Evolutionary conservation across 2,797 vertebrate genomes (phyloP).

Genomic region (Euphonia xanthogaster): DNA sequence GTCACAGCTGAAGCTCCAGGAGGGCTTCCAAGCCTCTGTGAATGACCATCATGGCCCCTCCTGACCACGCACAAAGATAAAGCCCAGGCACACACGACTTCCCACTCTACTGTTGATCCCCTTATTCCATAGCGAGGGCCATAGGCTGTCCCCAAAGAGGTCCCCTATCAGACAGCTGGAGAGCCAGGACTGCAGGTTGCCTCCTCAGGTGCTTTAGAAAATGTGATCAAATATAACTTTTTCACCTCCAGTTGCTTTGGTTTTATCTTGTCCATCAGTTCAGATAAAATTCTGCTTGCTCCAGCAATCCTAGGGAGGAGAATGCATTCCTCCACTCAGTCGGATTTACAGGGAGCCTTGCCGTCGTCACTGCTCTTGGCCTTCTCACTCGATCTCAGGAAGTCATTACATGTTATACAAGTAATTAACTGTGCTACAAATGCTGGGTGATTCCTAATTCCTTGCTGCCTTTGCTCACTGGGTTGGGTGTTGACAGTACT

Average conservation of each 20-base stretch:
- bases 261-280: background rate
- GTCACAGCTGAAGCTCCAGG: background rate
- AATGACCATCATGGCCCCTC: background rate
- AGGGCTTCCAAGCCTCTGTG: background rate
- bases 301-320: background rate
- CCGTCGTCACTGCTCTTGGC: background rate
- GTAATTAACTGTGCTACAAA: constrained; percentile 13
- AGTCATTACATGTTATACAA: background rate
- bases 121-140: background rate
- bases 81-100: background rate
- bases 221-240: background rate
- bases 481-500: constrained; percentile 40
- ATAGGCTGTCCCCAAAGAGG: background rate
- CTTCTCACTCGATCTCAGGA: background rate
- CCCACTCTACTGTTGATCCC: background rate
- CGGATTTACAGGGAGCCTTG: background rate
- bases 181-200: background rate
- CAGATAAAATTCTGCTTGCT: background rate
- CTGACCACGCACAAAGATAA: background rate
- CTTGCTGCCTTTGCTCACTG: constrained; percentile 1
- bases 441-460: background rate
- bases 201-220: background rate
- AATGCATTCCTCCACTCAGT: background rate
- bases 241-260: background rate
- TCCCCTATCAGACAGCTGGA: background rate